Evolutionary conservation across 2,113 vertebrate species (phyloP), one percentile per base, ranked within the genome.

Genomic region (Lethenteron camtschaticum): DNA sequence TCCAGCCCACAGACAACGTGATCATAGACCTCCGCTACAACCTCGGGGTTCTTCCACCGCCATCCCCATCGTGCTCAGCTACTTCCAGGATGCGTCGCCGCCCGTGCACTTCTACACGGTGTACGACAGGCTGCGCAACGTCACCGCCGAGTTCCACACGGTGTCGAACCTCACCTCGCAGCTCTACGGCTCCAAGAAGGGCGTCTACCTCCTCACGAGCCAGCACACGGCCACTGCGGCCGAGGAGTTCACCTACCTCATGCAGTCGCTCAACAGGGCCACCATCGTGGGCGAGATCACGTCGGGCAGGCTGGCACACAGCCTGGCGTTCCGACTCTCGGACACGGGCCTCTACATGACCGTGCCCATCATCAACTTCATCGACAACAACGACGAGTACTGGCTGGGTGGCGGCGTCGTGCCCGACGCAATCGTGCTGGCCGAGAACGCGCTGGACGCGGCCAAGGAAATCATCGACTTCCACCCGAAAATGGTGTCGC

Each of bases 401-500:
- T 94, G 89, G 87, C 79, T 89, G 56, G 88, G 86, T 0, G 86
- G 88, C 0, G 86, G 87, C 0, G 87, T 92, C 58, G 87, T 89
- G 55, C 88, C 87, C 0, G 87, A 92, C 68, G 82, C 86, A 68
- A 89, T 90, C 9, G 85, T 89, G 12, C 72, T 87, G 56, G 85
- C 87, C 0, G 85, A 92, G 16, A 85, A 89, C 56, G 86, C 87
- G 2, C 73, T 88, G 59, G 79, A 86, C 10, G 81, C 79, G n/a
- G 83, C 83, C 56, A 75, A 76, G 70, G 82, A 87, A 72, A 82
- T 88, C 56, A 75, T 86, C 59, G 73, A 72, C 12, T 90, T 90
- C 73, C 87, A 91, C 71, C 77, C 75, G 70, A 78, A 77, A 10
- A 79, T 89, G 70, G 75, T 72, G 10, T 60, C 73, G 8, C 74